Base-by-base conservation (phyloP, 1,140 invertebrate species). In the Formica selysi region DNA sequence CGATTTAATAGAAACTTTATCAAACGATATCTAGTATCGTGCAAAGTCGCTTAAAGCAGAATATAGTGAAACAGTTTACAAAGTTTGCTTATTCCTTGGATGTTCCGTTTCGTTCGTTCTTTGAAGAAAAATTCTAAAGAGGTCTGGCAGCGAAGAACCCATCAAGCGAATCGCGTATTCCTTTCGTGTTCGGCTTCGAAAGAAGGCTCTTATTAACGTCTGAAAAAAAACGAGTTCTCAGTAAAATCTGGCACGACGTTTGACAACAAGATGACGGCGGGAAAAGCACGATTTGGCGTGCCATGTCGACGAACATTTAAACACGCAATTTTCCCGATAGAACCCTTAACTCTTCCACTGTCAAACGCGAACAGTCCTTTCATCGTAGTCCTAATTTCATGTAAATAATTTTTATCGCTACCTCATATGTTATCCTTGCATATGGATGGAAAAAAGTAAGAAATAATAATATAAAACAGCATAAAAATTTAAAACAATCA, bases 71-170 rank as follows among this genome's bases (percentile, higher is more conserved):
- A 85, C 26, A 44, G 73, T 78, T 78, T 85, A 68, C 74, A 32
- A 19, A 16, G 29, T 68, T 67, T 48, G 57, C 59, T 51, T 76
- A 64, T 85, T 64, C 59, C 71, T 71, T 59, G 41, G 38, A 71
- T 19, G 68, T 38, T 41, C 7, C 71, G 10, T 65, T 54, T 54
- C 44, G 36, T 61, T 85, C 73, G 19, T 57, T 57, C 73, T 76
- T 78, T 83, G 54, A 83, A 64, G 16, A 13, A 78, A 85, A 76
- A 78, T 85, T 85, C 73, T 85, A 36, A 85, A 85, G 73, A 85
- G 10, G 48, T 57, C 62, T 78, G 73, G 59, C 83, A 85, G 48
- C 73, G 36, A 78, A 85, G 83, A 78, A 85, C 36, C 73, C 73
- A 78, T 78, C 73, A 85, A 85, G 76, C 62, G 61, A 85, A 76